Evolutionary conservation across 2,113 vertebrate species (phyloP).

Genomic region (Salminus brasiliensis): DNA sequence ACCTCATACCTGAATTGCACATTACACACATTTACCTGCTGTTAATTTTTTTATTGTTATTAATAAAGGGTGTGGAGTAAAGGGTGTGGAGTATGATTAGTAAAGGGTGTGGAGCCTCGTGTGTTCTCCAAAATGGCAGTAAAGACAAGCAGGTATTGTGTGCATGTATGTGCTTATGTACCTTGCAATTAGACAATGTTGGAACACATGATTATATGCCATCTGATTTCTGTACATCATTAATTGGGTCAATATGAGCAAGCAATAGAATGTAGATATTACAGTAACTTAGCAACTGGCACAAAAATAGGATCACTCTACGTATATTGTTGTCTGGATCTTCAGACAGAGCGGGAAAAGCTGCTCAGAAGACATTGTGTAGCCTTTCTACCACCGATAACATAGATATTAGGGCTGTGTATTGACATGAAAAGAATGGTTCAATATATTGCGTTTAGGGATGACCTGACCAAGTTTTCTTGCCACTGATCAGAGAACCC

Average conservation of each 20-base stretch:
- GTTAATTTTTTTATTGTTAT: background rate
- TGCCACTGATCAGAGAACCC: no score
- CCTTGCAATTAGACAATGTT: background rate
- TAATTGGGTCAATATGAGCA: background rate
- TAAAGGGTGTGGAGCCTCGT: no score
- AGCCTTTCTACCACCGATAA: no score
- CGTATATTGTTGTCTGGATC: background rate
- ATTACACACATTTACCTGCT: background rate
- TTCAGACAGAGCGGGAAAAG: no score
- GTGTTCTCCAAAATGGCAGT: constrained; percentile 1
- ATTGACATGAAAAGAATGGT: no score
- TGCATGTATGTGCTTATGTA: background rate
- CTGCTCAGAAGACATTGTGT: no score
- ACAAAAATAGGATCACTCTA: background rate
- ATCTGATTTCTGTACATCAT: background rate
- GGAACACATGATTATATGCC: background rate
- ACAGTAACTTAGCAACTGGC: constrained; percentile 33
- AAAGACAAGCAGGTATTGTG: background rate
- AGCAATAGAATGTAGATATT: background rate
- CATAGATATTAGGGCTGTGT: no score
- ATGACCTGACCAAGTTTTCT: no score
- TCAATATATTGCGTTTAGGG: no score
- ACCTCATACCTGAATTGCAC: background rate
- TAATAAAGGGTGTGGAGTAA: background rate
- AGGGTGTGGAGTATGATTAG: no score